Conservation (phyloP, 2,797 vertebrate species). For the Acanthornis magna region DNA sequence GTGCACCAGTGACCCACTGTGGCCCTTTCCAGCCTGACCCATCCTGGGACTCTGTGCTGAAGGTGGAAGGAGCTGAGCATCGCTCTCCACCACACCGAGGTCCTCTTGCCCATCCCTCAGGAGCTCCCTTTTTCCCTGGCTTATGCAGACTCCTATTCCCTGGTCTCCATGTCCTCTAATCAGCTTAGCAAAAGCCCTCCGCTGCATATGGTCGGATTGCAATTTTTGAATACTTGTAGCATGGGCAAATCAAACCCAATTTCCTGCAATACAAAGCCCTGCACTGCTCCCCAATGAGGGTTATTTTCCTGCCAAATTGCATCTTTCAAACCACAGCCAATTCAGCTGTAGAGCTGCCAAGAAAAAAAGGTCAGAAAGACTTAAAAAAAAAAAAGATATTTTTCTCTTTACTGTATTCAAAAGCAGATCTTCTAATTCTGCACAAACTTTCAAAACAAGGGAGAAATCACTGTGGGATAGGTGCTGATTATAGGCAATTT, state of each 20-base stretch:
- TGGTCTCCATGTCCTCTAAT: conserved; percentile 14
- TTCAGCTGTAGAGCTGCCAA: conserved; percentile 41
- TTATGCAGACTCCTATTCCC: not conserved
- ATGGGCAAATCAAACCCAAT: conserved; percentile 56
- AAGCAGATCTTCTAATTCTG: conserved; percentile 14
- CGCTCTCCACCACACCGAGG: rapidly evolving
- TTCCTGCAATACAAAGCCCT: conserved; percentile 60
- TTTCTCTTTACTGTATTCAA: not conserved
- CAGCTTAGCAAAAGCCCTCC: conserved; percentile 47
- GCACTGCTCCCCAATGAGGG: conserved; percentile 48
- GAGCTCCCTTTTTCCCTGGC: not conserved
- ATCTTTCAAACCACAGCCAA: conserved; percentile 47
- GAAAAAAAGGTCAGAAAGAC: conserved; percentile 49
- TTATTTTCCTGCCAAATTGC: conserved; percentile 63
- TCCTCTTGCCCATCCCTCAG: not conserved
- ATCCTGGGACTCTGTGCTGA: not conserved
- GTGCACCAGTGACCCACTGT: not conserved
- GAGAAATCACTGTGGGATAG: not conserved
- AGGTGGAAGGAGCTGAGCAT: not conserved
- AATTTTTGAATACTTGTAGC: conserved; percentile 36
- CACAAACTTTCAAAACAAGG: conserved; percentile 19
- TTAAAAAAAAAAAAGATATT: not conserved
- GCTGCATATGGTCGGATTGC: conserved; percentile 34
- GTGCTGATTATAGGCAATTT: conserved; percentile 1
- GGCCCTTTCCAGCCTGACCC: not conserved